A percentile compares a stretch with the other conserved stretches of the same genome.
These are phyloP conservation scores for Halyomorpha halys DNA, from an alignment of 1,140 invertebrate species.

Conservation along the genomic window DNA sequence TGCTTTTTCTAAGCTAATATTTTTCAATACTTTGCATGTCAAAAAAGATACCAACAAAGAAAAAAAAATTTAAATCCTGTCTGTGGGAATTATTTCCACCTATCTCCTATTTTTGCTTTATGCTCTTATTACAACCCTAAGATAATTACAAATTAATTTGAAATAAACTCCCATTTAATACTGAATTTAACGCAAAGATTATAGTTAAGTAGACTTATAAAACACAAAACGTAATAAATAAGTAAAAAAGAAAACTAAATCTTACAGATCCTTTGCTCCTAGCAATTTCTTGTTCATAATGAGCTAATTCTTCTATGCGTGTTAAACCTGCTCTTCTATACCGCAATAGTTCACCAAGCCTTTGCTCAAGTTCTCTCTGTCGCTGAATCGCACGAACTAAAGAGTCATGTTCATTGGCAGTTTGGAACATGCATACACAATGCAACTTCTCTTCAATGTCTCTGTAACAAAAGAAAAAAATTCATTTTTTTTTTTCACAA, in stretches of 20 bases:
- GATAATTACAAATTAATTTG: no score
- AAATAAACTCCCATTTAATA: no score
- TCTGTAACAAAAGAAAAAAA: constrained; percentile 36
- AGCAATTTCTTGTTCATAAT: constrained; percentile 55
- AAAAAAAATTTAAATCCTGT: no score
- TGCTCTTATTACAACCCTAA: no score
- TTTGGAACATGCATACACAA: constrained; percentile 78
- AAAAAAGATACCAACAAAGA: no score
- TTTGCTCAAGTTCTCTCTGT: constrained; percentile 69
- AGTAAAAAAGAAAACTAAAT: not conserved
- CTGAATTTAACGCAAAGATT: no score
- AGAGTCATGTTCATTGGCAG: constrained; percentile 70
- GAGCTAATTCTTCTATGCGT: constrained; percentile 65
- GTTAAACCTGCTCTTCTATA: constrained; percentile 73
- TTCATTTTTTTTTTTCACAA: constrained; percentile 4
- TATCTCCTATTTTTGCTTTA: no score
- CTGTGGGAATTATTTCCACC: no score
- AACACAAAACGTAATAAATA: no score
- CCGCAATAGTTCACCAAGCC: constrained; percentile 69
- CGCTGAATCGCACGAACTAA: constrained; percentile 59
- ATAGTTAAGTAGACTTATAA: no score
- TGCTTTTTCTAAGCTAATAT: no score
- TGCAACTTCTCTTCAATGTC: constrained; percentile 71
- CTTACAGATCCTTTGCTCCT: constrained; percentile 30
- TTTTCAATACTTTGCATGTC: no score